Evolutionary conservation across 2,113 vertebrate species (phyloP), one percentile per base, ranked within the genome.

Genomic region (Xiphorhynchus elegans): DNA sequence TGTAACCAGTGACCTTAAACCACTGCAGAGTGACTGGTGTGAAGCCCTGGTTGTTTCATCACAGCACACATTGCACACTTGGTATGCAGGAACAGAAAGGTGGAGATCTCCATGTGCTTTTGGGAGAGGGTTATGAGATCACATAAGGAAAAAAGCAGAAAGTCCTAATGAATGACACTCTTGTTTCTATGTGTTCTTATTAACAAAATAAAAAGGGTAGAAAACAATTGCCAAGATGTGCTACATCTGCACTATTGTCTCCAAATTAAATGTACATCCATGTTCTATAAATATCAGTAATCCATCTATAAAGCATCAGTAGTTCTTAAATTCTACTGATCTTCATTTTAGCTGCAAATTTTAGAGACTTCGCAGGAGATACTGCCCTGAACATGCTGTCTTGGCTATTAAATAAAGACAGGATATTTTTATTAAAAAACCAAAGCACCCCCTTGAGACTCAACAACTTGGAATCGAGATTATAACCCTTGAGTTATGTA

Each of bases 391-490:
- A 85, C 49, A 87, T 92, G 82, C 80, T 55, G 75, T 90, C 89
- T 95, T 83, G 93, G 85, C 79, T 94, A 72, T 92, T 93, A 92
- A 95, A 82, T 88, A 95, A 59, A 90, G 69, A 93, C 33, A 62
- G 70, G 69, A 90, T 95, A 95, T 95, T 87, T 86, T 76, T 75
- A 91, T 90, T 66, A 6, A 79, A 75, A 66, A 28, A 23, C n/a
- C 44, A 29, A 82, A 88, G 68, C 56, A 84, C 25, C 55, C 49
- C 49, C 70, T 31, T 46, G 88, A 95, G 94, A 90, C 75, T 92
- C 87, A 75, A 70, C 87, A 93, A 69, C 46, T 95, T 15, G 9
- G 66, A n/a, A 77, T 89, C 76, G 73, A 92, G 88, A 83, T 87
- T 92, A 75, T 37, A 81, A 84, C 73, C 50, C 49, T 15, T 37